These are phyloP conservation scores for Diloba caeruleocephala DNA, from an alignment of 2,888 invertebrate genomes.

Conservation along the genomic window DNA sequence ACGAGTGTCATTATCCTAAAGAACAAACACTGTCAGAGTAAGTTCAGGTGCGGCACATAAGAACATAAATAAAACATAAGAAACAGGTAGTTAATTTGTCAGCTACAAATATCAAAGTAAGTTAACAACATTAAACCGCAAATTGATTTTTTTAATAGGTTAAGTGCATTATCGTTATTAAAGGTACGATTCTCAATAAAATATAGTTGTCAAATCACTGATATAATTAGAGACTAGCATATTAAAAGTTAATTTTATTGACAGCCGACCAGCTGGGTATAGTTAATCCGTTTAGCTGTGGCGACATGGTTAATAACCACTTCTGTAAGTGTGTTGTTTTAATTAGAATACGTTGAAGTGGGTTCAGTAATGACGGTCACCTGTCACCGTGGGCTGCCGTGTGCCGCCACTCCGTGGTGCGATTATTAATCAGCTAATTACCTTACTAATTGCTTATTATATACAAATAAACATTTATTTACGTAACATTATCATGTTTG, in stretches of 20 bases:
- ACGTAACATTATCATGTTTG: conserved; percentile 16
- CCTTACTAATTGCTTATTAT: conserved; percentile 42
- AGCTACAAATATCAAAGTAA: conserved; percentile 17
- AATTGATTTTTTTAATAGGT: conserved; percentile 39
- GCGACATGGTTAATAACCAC: conserved; percentile 32
- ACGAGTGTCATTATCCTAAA: too few relatives aligned
- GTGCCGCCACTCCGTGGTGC: conserved; percentile 5
- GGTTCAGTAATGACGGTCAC: conserved; percentile 41
- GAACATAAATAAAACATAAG: background rate
- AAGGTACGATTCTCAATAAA: conserved; percentile 35
- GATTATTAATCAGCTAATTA: conserved; percentile 44
- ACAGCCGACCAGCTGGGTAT: conserved; percentile 42
- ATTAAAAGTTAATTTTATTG: conserved; percentile 40
- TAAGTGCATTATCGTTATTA: conserved; percentile 32
- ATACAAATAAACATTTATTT: conserved; percentile 32
- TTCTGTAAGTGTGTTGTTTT: conserved; percentile 38
- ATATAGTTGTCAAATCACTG: conserved; percentile 36
- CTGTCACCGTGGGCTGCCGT: conserved; percentile 36
- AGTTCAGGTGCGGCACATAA: too few relatives aligned
- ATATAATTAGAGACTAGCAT: conserved; percentile 38
- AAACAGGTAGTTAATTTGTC: conserved; percentile 29
- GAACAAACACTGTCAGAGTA: too few relatives aligned
- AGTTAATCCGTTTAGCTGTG: conserved; percentile 46
- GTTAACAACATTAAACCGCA: conserved; percentile 27
- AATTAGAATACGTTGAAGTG: conserved; percentile 45